phyloP scores from a whole-genome alignment of 30 jellyfish, hydroid and myxozoan genomes.

The Hydractinia symbiolongicarpus region DNA sequence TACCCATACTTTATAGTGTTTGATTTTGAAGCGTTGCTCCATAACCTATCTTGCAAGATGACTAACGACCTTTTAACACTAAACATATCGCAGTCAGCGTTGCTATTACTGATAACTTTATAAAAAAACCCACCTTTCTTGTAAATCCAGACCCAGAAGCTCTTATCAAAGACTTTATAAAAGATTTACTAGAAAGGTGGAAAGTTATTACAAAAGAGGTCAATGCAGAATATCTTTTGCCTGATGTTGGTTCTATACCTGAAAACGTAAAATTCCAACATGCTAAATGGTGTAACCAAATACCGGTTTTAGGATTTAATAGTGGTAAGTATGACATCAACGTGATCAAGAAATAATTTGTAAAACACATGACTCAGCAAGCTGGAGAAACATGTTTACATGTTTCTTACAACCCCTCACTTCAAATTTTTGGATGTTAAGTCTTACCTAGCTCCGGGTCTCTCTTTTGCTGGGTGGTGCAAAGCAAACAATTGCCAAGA shows the following conservation, averaged over 20 bases:
- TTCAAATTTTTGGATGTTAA: constrained; percentile 22
- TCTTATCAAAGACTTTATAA: neutral
- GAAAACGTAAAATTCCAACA: neutral
- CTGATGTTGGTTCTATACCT: constrained; percentile 4
- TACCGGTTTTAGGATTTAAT: constrained; percentile 24
- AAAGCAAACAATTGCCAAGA: neutral
- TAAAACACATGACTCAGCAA: neutral
- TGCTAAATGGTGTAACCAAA: constrained; percentile 7
- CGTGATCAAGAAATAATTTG: neutral
- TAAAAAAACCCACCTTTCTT: constrained; percentile 10
- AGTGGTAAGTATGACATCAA: constrained; percentile 28
- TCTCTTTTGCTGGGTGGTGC: constrained; percentile 13
- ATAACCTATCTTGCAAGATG: neutral
- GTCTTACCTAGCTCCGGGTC: constrained; percentile 24
- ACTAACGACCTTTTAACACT: neutral
- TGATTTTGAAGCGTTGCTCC: constrained; percentile 29
- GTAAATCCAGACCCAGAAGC: constrained; percentile 14
- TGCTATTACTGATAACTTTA: constrained; percentile 11
- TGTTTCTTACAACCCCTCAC: constrained; percentile 1
- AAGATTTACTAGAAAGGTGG: neutral
- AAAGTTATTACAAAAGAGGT: neutral
- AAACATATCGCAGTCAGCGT: constrained; percentile 13
- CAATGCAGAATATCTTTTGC: neutral
- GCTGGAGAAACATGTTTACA: constrained; percentile 25
- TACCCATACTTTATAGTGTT: constrained; percentile 25